Conservation (phyloP, 2,797 vertebrate species). For the Phataginus tetradactyla region DNA sequence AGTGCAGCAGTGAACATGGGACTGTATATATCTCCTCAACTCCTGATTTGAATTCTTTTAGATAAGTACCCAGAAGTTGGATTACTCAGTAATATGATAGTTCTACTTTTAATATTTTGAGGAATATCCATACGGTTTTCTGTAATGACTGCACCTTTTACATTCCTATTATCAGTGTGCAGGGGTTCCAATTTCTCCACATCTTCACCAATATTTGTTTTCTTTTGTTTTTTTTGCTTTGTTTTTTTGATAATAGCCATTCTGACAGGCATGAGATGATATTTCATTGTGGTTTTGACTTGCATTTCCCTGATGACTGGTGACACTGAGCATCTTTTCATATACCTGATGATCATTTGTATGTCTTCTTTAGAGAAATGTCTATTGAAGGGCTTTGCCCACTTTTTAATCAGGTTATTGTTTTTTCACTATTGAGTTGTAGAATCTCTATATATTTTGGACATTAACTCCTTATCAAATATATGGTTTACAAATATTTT, state of each 20-base stretch:
- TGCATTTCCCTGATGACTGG: neutral
- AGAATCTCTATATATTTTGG: neutral
- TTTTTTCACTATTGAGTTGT: neutral
- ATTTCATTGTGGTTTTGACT: neutral
- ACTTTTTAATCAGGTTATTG: neutral
- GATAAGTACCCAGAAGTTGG: neutral
- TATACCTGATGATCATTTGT: neutral
- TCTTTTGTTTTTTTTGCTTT: neutral
- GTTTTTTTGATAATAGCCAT: neutral
- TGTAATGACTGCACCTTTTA: neutral
- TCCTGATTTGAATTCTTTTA: neutral
- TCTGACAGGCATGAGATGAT: neutral
- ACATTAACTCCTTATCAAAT: neutral
- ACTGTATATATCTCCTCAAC: neutral
- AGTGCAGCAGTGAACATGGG: neutral
- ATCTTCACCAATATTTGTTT: neutral
- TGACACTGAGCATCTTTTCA: neutral
- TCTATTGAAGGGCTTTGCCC: neutral
- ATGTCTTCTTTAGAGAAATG: neutral
- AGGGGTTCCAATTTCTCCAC: neutral
- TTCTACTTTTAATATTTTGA: neutral
- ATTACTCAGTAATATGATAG: neutral
- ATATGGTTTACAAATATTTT: neutral
- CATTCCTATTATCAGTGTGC: neutral
- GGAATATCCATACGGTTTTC: neutral